A percentile compares a stretch with the other conserved stretches of the same genome.
phyloP scores from a whole-genome alignment of 2,113 vertebrate genomes.

The Oryzias curvinotus region DNA sequence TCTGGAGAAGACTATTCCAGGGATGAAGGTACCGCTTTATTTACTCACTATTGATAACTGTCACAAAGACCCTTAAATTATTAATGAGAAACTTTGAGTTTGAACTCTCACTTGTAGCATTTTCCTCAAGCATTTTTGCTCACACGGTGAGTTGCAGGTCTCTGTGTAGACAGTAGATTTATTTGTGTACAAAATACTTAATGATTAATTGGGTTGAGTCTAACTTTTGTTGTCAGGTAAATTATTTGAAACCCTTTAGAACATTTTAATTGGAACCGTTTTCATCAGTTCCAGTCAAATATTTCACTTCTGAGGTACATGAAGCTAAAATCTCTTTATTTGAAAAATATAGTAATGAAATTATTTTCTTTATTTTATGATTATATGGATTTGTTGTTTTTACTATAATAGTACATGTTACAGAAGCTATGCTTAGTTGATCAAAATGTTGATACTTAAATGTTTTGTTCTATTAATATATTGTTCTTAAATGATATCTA shows the following conservation, averaged over 20 bases:
- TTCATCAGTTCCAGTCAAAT: too few relatives aligned
- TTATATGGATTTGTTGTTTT: too few relatives aligned
- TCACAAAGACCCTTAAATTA: not conserved
- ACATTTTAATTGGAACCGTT: not conserved
- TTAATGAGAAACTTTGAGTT: not conserved
- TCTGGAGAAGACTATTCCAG: constrained; percentile 97
- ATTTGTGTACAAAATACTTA: constrained; percentile 29
- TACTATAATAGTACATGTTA: too few relatives aligned
- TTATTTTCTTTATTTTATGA: too few relatives aligned
- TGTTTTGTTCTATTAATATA: constrained; percentile 26
- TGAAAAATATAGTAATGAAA: too few relatives aligned
- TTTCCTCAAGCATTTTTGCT: too few relatives aligned
- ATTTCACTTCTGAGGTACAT: too few relatives aligned
- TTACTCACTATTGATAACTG: not conserved
- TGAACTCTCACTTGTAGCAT: too few relatives aligned
- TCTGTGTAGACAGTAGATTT: not conserved
- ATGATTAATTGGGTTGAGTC: not conserved
- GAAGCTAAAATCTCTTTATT: too few relatives aligned
- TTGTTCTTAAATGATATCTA: not conserved
- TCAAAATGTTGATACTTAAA: constrained; percentile 11
- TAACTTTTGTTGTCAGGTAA: not conserved
- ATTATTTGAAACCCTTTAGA: constrained; percentile 2
- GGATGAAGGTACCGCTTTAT: constrained; percentile 87
- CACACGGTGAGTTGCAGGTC: too few relatives aligned
- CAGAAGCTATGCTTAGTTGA: not conserved